Evolutionary conservation across 2,113 vertebrate genomes (phyloP).

Genomic region (Rhodinocichla rosea): DNA sequence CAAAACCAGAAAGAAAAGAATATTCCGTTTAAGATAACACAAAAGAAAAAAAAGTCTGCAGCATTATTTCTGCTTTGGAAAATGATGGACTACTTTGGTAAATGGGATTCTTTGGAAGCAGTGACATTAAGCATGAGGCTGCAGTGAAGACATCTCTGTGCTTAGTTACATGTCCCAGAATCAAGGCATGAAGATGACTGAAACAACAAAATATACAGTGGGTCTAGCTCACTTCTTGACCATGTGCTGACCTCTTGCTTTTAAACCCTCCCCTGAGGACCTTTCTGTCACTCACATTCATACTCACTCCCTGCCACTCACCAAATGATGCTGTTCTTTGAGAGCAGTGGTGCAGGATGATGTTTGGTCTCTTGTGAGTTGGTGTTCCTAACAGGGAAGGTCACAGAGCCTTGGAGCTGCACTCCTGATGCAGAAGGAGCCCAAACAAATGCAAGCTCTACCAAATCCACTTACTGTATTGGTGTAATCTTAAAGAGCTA

Average conservation of each 20-base stretch:
- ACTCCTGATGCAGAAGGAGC: not conserved
- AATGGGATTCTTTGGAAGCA: not conserved
- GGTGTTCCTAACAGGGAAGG: not conserved
- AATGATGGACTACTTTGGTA: not conserved
- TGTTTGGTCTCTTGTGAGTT: not conserved
- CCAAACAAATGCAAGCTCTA: not conserved
- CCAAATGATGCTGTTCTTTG: not conserved
- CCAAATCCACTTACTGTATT: not conserved
- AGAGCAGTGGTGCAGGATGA: not conserved
- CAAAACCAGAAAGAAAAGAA: not conserved
- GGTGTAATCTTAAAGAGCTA: not conserved
- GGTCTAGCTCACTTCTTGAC: not conserved
- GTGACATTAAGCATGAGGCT: not conserved
- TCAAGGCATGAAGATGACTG: not conserved
- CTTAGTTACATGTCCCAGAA: not conserved
- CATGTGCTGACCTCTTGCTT: not conserved
- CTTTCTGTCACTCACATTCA: not conserved
- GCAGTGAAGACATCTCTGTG: not conserved
- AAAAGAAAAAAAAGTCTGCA: not conserved
- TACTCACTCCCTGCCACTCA: not conserved
- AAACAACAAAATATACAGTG: not conserved
- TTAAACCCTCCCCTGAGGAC: not conserved
- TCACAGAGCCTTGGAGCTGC: not conserved
- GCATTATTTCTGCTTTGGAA: not conserved
- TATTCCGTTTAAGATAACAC: not conserved